A percentile compares a stretch with the other conserved stretches of the same genome.
phyloP scores from a whole-genome alignment of 2,113 vertebrate species.

The Rhabdomys dilectus region DNA sequence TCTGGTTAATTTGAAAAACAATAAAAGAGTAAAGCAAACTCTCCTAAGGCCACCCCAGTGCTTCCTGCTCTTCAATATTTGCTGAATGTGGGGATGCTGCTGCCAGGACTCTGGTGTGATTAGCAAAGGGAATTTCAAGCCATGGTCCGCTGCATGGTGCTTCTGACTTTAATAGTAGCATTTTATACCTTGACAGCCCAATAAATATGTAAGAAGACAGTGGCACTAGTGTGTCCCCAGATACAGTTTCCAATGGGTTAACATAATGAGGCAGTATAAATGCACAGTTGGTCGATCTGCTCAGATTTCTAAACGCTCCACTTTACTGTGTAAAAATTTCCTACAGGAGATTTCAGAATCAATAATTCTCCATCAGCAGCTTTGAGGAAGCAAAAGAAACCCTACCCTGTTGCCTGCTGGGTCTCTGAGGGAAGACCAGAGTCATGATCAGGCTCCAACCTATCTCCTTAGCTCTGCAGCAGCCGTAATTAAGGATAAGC shows the following conservation, averaged over 20 bases:
- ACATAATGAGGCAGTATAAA: neutral
- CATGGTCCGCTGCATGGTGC: conserved; percentile 16
- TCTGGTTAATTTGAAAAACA: conserved; percentile 39
- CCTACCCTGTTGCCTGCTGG: neutral
- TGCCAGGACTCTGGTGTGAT: conserved; percentile 7
- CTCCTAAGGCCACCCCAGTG: neutral
- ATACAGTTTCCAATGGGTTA: conserved; percentile 49
- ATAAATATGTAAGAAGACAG: conserved; percentile 54
- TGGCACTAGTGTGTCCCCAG: conserved; percentile 1
- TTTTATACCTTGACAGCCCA: conserved; percentile 49
- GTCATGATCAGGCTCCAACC: conserved; percentile 37
- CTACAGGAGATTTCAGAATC: conserved; percentile 60
- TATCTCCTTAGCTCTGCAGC: conserved; percentile 42
- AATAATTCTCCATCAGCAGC: conserved; percentile 54
- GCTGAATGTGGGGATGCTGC: neutral
- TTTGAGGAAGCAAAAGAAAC: conserved; percentile 29
- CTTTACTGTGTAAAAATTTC: conserved; percentile 51
- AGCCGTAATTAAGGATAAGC: conserved; percentile 79
- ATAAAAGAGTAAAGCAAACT: conserved; percentile 5
- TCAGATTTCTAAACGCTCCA: conserved; percentile 51
- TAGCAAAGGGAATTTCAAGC: conserved; percentile 47
- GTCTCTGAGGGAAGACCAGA: conserved; percentile 40
- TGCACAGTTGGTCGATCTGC: conserved; percentile 43
- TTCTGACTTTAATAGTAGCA: conserved; percentile 62
- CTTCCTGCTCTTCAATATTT: conserved; percentile 20